Base-by-base conservation (phyloP, 2,888 invertebrate species). In the Calephelis perditalis region DNA sequence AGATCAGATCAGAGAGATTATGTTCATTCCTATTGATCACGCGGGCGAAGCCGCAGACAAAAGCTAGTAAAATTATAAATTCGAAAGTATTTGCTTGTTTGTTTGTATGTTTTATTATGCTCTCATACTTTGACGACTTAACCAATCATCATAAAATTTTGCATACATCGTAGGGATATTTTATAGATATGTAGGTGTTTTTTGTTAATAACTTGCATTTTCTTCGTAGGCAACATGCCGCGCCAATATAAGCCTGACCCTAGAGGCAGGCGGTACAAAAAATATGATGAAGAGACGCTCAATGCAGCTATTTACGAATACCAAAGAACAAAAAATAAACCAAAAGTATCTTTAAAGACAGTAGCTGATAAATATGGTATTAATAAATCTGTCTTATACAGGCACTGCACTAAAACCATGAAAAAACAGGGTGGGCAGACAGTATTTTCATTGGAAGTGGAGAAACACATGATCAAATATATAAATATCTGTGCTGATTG, bases 391-490 rank as follows among this genome's bases (percentile, higher is more conserved):
- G 26, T 26, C 26, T 26, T 3, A 26, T 26, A 62, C 40, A 49
- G 65, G 26, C 65, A 66, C 44, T 26, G 47, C 49, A 63, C 37
- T 7, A 9, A 36, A 35, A 15, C 8, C 35, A 58, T 64, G 61
- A 68, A 68, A 45, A n/a, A 26, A 26, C 66, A 66, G 36, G 69
- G 67, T 47, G 65, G 69, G 35, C 69, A 64, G 62, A 63, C 55
- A 52, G 60, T 56, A 12, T 46, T 63, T 36, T 45, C 58, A 8
- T 11, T 36, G 9, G 66, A 69, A 47, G 49, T 57, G 11, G 68
- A 69, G 61, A 15, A 56, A n/a, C 56, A 61, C 52, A 45, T 69
- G 8, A 61, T 68, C n/a, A 43, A 68, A 58, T 59, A 69, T 56
- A 55, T 70, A 59, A 69, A 69, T 60, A 55, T 58, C 26, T 26